Conservation (phyloP, 2,797 vertebrate genomes). For the Aeoliscus strigatus region DNA sequence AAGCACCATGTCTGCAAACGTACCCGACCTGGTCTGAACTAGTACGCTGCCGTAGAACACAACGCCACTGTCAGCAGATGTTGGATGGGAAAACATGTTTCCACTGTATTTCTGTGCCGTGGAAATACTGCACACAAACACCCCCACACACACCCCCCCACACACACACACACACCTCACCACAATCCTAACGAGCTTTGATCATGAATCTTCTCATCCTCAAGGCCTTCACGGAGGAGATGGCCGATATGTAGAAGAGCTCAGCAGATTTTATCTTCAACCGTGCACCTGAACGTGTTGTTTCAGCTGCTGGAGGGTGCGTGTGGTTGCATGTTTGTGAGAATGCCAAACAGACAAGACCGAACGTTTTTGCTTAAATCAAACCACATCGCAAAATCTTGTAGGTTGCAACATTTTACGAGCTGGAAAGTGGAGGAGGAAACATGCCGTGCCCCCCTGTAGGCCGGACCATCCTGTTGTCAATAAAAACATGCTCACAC, state of each 20-base stretch:
- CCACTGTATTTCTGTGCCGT: slow-evolving; percentile 18
- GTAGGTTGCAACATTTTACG: background rate
- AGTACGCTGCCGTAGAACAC: slow-evolving; percentile 8
- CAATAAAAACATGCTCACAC: no score
- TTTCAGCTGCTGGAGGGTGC: no score
- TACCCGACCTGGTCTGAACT: slow-evolving; percentile 22
- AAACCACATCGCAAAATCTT: slow-evolving; percentile 11
- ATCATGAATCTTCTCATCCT: slow-evolving; percentile 11
- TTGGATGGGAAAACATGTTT: slow-evolving; percentile 27
- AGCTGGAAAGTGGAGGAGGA: background rate
- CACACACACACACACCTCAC: no score
- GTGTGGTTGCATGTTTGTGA: slow-evolving; percentile 3
- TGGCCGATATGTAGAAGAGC: slow-evolving; percentile 7
- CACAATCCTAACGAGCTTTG: slow-evolving; percentile 19
- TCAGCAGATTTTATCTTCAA: background rate
- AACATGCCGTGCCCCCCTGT: no score
- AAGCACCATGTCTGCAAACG: slow-evolving; percentile 14
- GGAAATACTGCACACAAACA: no score
- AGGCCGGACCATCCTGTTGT: no score
- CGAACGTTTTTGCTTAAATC: background rate
- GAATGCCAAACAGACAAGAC: background rate
- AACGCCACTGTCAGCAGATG: slow-evolving; percentile 20
- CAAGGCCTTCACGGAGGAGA: background rate
- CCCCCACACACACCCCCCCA: no score
- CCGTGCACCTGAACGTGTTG: slow-evolving; percentile 9